A percentile compares a stretch with the other conserved stretches of the same genome.
Conservation (phyloP, 2,888 invertebrate genomes). For the Priocnemis perturbator region DNA sequence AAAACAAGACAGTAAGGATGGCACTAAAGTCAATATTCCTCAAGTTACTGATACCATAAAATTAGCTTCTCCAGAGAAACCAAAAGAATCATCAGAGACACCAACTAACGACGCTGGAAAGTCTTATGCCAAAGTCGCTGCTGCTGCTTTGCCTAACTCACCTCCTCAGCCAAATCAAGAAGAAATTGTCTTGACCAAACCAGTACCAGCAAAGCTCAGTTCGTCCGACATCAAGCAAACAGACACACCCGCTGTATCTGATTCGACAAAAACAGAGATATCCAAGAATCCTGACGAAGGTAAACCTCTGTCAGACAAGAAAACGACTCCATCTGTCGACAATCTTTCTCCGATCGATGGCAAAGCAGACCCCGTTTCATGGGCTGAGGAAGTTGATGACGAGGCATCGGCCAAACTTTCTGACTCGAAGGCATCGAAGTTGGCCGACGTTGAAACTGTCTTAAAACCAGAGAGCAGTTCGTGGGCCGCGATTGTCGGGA, state of each 20-base stretch:
- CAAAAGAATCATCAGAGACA: constrained; percentile 31
- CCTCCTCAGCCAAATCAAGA: constrained; percentile 70
- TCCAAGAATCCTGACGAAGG: background rate
- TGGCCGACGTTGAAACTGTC: background rate
- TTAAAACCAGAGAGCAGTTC: constrained; percentile 43
- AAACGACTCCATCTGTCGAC: background rate
- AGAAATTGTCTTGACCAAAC: constrained; percentile 54
- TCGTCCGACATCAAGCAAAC: background rate
- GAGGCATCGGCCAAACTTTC: constrained; percentile 13
- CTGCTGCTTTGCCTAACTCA: constrained; percentile 75
- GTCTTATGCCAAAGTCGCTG: constrained; percentile 84
- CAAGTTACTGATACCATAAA: background rate
- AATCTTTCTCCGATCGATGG: background rate
- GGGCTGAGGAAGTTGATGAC: constrained; percentile 46
- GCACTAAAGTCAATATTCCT: background rate
- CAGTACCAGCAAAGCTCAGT: constrained; percentile 38
- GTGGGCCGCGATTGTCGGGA: constrained; percentile 65
- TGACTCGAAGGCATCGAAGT: background rate
- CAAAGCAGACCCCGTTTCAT: constrained; percentile 40
- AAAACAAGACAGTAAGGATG: constrained; percentile 22
- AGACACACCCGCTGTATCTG: background rate
- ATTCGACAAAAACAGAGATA: background rate
- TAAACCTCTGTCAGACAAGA: background rate
- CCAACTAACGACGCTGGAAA: constrained; percentile 69
- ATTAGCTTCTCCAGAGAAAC: constrained; percentile 22